Evolutionary conservation across 2,888 invertebrate species (phyloP).

Genomic region (Eristalis tenax): DNA sequence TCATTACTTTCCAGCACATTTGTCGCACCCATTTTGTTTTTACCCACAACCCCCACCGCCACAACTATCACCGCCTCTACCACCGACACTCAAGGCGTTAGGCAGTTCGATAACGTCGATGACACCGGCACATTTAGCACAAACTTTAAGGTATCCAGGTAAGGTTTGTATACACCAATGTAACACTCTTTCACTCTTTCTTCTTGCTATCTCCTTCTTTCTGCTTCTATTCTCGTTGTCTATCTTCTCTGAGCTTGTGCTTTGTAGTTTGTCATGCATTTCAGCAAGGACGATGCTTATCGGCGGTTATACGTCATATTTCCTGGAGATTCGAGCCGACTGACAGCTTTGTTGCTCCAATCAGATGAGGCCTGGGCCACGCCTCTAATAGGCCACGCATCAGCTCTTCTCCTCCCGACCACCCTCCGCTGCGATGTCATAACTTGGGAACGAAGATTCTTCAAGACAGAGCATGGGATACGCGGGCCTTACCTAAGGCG

Average conservation of each 20-base stretch:
- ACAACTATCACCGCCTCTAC: slow-evolving; percentile 76
- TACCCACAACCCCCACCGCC: slow-evolving; percentile 81
- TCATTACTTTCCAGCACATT: slow-evolving; percentile 84
- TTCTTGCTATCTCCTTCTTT: neutral
- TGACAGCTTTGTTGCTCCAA: too few species aligned
- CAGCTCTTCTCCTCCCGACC: too few species aligned
- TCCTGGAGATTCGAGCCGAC: too few species aligned
- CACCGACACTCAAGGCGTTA: slow-evolving; percentile 80
- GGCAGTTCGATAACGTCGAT: slow-evolving; percentile 78
- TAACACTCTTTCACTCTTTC: neutral
- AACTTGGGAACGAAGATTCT: too few species aligned
- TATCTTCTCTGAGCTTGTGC: slow-evolving; percentile 28
- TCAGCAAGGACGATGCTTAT: neutral
- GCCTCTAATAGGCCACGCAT: too few species aligned
- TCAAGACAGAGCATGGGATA: too few species aligned
- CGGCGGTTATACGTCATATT: too few species aligned
- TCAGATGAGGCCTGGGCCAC: too few species aligned
- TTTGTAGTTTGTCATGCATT: slow-evolving; percentile 61
- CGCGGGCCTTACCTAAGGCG: too few species aligned
- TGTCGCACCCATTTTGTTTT: slow-evolving; percentile 82
- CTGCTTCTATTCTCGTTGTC: neutral
- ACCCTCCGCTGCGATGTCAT: too few species aligned
- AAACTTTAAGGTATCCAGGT: slow-evolving; percentile 82
- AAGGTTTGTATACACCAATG: slow-evolving; percentile 74
- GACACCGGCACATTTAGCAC: slow-evolving; percentile 81